Evolutionary conservation across 1,140 invertebrate genomes (phyloP).

Genomic region (Aphelinus certus): DNA sequence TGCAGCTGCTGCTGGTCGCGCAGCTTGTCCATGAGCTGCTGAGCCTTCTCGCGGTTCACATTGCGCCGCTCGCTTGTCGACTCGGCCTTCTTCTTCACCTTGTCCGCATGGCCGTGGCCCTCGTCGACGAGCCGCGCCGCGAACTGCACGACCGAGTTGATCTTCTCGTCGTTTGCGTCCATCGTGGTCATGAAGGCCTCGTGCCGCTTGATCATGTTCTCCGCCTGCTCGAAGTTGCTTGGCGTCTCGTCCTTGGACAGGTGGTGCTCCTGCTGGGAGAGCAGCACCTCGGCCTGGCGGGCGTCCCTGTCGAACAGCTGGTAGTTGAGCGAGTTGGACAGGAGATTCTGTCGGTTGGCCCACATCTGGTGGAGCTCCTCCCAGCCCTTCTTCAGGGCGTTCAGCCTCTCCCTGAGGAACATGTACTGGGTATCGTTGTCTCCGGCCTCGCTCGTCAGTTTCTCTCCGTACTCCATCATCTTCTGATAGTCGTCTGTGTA

Average conservation of each 20-base stretch:
- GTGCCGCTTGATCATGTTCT: slow-evolving; percentile 96
- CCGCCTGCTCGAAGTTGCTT: slow-evolving; percentile 93
- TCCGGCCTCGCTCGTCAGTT: slow-evolving; percentile 87
- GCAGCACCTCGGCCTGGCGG: slow-evolving; percentile 95
- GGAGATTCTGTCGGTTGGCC: slow-evolving; percentile 95
- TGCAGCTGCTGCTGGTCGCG: slow-evolving; percentile 94
- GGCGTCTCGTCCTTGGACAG: slow-evolving; percentile 96
- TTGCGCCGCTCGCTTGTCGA: slow-evolving; percentile 90
- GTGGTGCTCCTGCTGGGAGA: slow-evolving; percentile 97
- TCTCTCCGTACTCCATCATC: slow-evolving; percentile 99
- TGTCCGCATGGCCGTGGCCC: slow-evolving; percentile 91
- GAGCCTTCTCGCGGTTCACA: slow-evolving; percentile 89
- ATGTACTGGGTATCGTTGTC: slow-evolving; percentile 98
- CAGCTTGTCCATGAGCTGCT: slow-evolving; percentile 91
- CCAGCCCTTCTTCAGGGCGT: slow-evolving; percentile 98
- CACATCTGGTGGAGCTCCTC: slow-evolving; percentile 99
- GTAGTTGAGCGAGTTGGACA: slow-evolving; percentile 93
- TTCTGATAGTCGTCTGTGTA: slow-evolving; percentile 97
- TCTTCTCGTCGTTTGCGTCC: slow-evolving; percentile 99
- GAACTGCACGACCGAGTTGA: slow-evolving; percentile 94
- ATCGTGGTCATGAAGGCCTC: slow-evolving; percentile 99
- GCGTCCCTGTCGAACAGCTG: slow-evolving; percentile 97
- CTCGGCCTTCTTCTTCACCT: slow-evolving; percentile 95
- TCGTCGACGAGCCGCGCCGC: slow-evolving; percentile 89
- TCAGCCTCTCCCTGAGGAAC: slow-evolving; percentile 96